Evolutionary conservation across 2,888 invertebrate species (phyloP).

Genomic region (Agrilus mali): DNA sequence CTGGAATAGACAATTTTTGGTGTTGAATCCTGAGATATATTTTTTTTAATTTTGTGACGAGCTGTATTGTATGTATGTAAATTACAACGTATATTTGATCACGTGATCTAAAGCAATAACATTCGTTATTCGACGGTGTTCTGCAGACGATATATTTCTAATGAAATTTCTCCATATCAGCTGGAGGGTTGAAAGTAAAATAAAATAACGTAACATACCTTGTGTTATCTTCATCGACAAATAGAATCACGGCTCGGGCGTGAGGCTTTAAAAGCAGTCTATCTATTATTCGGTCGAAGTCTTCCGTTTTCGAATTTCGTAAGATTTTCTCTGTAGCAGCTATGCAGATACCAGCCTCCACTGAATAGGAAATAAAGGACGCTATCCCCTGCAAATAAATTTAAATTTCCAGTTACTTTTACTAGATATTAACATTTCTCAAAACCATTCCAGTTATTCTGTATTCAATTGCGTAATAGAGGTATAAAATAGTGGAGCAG

Average conservation of each 20-base stretch:
- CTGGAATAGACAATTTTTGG: too few species aligned
- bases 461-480: too few species aligned
- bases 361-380: constrained; percentile 40
- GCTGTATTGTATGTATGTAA: too few species aligned
- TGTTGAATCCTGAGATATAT: too few species aligned
- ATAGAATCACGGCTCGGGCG: constrained; percentile 54
- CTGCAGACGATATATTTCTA: too few species aligned
- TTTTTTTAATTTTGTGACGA: too few species aligned
- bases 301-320: constrained; percentile 41
- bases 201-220: constrained; percentile 28
- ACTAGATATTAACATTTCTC: background rate
- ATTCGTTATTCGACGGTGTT: too few species aligned
- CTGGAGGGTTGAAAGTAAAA: background rate
- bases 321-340: constrained; percentile 45
- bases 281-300: constrained; percentile 47
- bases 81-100: too few species aligned
- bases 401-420: constrained; percentile 1
- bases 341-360: constrained; percentile 39
- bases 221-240: constrained; percentile 60
- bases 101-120: too few species aligned
- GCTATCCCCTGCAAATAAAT: constrained; percentile 39
- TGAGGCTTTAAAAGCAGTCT: constrained; percentile 42
- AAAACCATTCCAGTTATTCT: background rate
- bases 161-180: too few species aligned
- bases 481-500: too few species aligned